Base-by-base conservation (phyloP, 2,888 invertebrate genomes). In the Spodoptera picta region DNA sequence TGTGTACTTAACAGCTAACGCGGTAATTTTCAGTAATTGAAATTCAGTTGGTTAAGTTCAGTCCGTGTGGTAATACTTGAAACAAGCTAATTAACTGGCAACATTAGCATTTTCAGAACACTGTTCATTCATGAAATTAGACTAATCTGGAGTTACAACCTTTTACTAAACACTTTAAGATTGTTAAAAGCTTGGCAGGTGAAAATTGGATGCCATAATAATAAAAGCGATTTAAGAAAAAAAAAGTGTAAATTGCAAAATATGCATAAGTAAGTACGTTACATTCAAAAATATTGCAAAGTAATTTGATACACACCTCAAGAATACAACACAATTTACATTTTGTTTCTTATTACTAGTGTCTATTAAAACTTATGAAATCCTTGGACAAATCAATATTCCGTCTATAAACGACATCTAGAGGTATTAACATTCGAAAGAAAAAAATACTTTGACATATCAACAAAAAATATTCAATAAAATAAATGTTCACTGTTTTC, bases 211-310 rank as follows among this genome's bases (percentile, higher is more conserved):
- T 67, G 55, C 31, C 19, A 60, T 56, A 5, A 65, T 62, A 46
- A 69, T 46, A 47, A 54, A 57, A 19, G 19, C 19, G 19, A 19
- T 19, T 19, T 19, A 19, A 59, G 19, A 64, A 31, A 50, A 60
- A 59, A 57, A 9, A 14, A n/a, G n/a, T 12, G 0, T 9, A 49
- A 31, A 49, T 77, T 77, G 47, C 56, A 19, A 63, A 62, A 73
- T 31, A 50, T 53, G 45, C 36, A 56, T 42, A 58, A 36, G 36
- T 36, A 36, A 36, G 36, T 36, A 36, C 36, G 6, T 36, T 36
- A 36, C 41, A 66, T 62, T 64, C 48, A 41, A 57, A 60, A 23
- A 63, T 46, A 45, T 45, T 59, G 36, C 75, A 63, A 45, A 27
- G 41, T 53, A 78, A 77, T 45, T 49, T 47, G 23, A 55, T 27